Base-by-base conservation (phyloP, 2,888 invertebrate species). In the Polymixis lichenea region DNA sequence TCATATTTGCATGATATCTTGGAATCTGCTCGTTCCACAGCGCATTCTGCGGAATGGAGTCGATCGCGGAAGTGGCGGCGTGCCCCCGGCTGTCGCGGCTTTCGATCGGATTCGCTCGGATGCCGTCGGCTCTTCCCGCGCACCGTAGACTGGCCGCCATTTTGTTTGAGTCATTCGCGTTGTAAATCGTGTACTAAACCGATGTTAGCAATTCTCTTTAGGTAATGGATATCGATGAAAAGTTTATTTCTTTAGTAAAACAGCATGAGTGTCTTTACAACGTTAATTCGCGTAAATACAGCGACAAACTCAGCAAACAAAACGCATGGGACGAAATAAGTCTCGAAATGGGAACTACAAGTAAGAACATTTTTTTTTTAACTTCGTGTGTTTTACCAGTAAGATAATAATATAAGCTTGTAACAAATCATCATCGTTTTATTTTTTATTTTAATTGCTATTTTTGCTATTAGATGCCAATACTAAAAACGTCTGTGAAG, bases 201-300 rank as follows among this genome's bases (percentile, higher is more conserved):
- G n/a, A 25, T 13, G 13, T 22, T 7, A 58, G 28, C 7, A 25
- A 43, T 56, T 15, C 53, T 53, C 6, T 25, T 22, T 56, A 49
- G 17, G 5, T 22, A 78, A 79, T 75, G 79, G 78, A 75, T 38
- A 38, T 78, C 22, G 79, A 75, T 49, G 75, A 56, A 78, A 75
- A 78, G 4, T 55, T 78, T 56, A 75, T 75, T 79, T 75, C 79
- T 56, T 56, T 79, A 56, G 71, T 75, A 49, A 79, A 75, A 72
- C 19, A 56, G 15, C 78, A 75, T 55, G 78, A 79, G 43, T 76
- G 79, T 58, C 56, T 76, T 28, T 78, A 76, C 2, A 76, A 76
- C n/a, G n/a, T 79, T 43, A 49, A 71, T 79, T 76, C 71, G 17
- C 76, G 76, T 8, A 56, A 79, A 38, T 79, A 79, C 19, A 58